Base-by-base conservation (phyloP, 2,888 invertebrate genomes). In the Oscheius sp. region DNA sequence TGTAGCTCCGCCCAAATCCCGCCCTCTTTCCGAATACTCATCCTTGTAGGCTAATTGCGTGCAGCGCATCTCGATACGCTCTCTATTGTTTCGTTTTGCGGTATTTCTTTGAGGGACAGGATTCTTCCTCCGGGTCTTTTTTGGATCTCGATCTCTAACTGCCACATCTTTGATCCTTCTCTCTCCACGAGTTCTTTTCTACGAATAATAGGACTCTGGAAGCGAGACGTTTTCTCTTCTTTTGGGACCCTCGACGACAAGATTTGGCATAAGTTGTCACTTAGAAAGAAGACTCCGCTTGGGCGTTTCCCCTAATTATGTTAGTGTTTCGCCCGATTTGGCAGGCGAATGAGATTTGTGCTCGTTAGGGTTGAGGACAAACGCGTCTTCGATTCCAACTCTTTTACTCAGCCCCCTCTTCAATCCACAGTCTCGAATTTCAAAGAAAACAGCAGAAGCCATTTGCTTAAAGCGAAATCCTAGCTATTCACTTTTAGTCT, bases 381-480 rank as follows among this genome's bases (percentile, higher is more conserved):
- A 58, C 53, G 48, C 61, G 67, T 72, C 69, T 72, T 66, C 63
- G 61, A 72, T 72, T 72, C 69, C 72, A 67, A 72, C 72, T 69
- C 72, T 66, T 72, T 72, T 69, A 72, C 65, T 55, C 52, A 39
- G 65, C 65, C 25, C n/a, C n/a, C 37, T 63, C 55, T 55, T 63
- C 46, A 25, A 42, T 50, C 48, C 34, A 39, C 61, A 31, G 37
- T 46, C 25, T 50, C 50, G 69, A 63, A 72, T 72, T 72, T 69
- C 71, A 57, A 31, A 61, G 61, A 61, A 61, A 61, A 61, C 61
- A 61, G 27, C 20, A 45, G n/a, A 27, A 61, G 55, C 12, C 61
- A 61, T 61, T 61, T 61, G 61, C 61, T 29, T 20, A 23, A 25
- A n/a, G n/a, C n/a, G n/a, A 42, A 42, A 17, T 42, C 20, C 12